Conservation (phyloP, 2,113 vertebrate genomes). For the Tichodroma muraria region DNA sequence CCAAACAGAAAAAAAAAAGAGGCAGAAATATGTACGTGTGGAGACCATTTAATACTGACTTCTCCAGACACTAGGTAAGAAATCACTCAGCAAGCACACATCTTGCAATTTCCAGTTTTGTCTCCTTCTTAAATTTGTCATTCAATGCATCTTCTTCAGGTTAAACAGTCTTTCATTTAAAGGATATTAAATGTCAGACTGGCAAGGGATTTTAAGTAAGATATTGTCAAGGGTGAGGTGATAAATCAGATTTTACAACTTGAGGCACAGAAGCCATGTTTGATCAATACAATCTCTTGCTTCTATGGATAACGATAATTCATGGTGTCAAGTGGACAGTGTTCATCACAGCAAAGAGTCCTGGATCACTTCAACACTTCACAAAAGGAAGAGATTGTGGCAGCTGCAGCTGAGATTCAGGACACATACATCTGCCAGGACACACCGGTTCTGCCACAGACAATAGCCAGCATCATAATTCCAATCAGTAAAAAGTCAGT, state of each 20-base stretch:
- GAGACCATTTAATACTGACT: not conserved
- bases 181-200: slow-evolving; percentile 4
- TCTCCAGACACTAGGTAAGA: not conserved
- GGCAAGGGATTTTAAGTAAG: not conserved
- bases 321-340: not conserved
- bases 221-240: not conserved
- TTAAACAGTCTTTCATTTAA: slow-evolving; percentile 27
- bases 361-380: not conserved
- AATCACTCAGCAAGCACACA: not conserved
- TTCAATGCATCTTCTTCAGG: not conserved
- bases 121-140: not conserved
- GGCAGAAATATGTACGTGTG: not conserved
- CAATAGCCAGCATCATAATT: not conserved
- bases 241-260: slow-evolving; percentile 18
- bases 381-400: not conserved
- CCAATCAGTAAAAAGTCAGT: not conserved
- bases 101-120: not conserved
- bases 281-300: slow-evolving; percentile 19
- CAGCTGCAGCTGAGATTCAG: not conserved
- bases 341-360: not conserved
- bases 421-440: not conserved
- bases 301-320: not conserved
- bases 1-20: not conserved
- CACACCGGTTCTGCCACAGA: not conserved
- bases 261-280: not conserved